Evolutionary conservation across 2,113 vertebrate genomes (phyloP), one percentile per base, ranked within the genome.

Genomic region (Gavialis gangeticus): DNA sequence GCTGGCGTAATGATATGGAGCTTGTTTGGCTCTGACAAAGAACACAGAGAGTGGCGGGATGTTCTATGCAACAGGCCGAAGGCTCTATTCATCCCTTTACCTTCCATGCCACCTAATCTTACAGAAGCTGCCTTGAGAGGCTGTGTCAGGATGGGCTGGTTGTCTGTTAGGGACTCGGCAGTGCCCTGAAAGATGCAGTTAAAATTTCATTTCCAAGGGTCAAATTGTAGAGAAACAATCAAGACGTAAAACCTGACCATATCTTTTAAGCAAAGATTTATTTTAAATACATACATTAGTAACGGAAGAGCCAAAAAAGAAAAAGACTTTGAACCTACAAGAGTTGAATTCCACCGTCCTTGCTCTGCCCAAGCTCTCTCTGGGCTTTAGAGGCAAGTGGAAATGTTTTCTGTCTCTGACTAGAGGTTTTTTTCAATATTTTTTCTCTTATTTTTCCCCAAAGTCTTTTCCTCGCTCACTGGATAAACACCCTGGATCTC

Each of bases 21-120:
- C 94, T 96, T 97, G 96, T 96, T 92, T 92, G 97, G 96, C 94
- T 95, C 93, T 97, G 94, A 98, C 97, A 98, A 98, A 97, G 97
- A 97, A 96, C 97, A 97, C 94, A 95, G 97, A 91, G 97, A 97
- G 96, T 0, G 75, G 94, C 90, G 97, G 97, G 88, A 95, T 81
- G 95, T 90, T 90, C 97, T 96, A 85, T 97, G 79, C 28, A 86
- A 93, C 95, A 87, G 90, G 93, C 94, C 85, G 67, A 84, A 93
- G 89, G 85, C 94, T 96, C 90, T 89, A 96, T 97, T 97, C 96
- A 97, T 92, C 62, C 82, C 81, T 34, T 91, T 13, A 75, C 93
- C 96, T 95, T 79, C 91, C 15, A 1, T 75, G 88, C 91, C 87
- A 86, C 71, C 0, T 1, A 57, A 7, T 13, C 25, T 25, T 63